Conservation (phyloP, 2,113 vertebrate genomes). For the Nansenia antarctica region DNA sequence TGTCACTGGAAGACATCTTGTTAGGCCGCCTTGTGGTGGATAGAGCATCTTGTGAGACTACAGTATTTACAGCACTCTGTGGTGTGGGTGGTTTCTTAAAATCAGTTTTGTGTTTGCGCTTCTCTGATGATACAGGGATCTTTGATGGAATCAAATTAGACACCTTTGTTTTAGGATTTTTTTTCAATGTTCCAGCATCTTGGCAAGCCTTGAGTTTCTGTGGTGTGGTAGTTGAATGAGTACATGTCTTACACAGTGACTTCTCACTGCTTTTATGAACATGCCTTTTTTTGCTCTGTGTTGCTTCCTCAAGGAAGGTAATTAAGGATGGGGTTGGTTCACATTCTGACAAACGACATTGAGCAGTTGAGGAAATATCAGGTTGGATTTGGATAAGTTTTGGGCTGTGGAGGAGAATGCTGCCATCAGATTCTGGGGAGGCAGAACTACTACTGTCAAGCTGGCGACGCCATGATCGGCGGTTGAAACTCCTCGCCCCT, state of each 20-base stretch:
- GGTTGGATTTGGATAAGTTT: not conserved
- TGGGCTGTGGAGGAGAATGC: not conserved
- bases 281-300: not conserved
- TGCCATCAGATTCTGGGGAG: not conserved
- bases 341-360: not conserved
- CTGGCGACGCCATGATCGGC: constrained; percentile 13
- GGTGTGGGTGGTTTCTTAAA: not conserved
- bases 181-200: not conserved
- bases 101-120: not conserved
- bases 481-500: not conserved
- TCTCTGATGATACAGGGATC: not conserved
- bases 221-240: not conserved
- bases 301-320: not conserved
- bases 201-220: not conserved
- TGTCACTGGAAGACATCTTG: not conserved
- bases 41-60: not conserved
- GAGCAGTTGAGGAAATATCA: not conserved
- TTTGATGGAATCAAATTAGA: too few relatives aligned
- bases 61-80: not conserved
- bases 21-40: not conserved
- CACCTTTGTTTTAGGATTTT: not conserved
- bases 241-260: not conserved
- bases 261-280: not conserved
- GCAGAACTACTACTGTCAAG: constrained; percentile 34
- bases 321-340: not conserved